Evolutionary conservation across 2,113 vertebrate species (phyloP), one percentile per base, ranked within the genome.

Genomic region (Plotosus lineatus): DNA sequence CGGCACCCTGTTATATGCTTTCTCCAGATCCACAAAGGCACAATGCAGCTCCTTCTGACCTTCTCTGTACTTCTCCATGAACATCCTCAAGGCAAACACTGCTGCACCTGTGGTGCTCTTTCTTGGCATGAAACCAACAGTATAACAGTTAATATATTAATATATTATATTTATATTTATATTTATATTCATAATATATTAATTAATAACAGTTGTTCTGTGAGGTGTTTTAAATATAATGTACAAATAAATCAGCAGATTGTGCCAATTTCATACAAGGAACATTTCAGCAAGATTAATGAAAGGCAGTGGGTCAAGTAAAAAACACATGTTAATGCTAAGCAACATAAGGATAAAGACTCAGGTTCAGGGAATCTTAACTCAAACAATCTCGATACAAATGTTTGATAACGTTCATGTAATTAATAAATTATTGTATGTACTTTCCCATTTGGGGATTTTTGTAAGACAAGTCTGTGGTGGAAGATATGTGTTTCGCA

Each of bases 361-460:
- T 33, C 14, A 61, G 23, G 36, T 40, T 40, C 21, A 48, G 28
- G 9, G 38, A 11, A 46, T 42, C 6, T 65, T 14, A 31, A 17
- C 71, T 53, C 28, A 74, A 26, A 36, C 44, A 19, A 65, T 38
- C 42, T 69, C 40, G 42, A 77, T 58, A 19, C 11, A 78, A 51
- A 46, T 53, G 78, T 21, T 66, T 78, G 11, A 78, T 48, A 61
- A 36, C 50, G 31, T 21, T 19, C n/a, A 71, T 72, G 31, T 60
- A 58, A 9, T 28, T 19, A 3, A 73, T 36, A 60, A 80, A 80
- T 72, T 48, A 72, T 58, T 56, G 33, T 63, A 46, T 33, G 31
- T 77, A 28, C 12, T 74, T 53, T 28, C 66, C 19, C 26, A 23
- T 44, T 73, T 86, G 51, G 79, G 61, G 50, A n/a, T 72, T 46